phyloP scores from a whole-genome alignment of 2,888 invertebrate genomes.

The Dichetophora obliterata region DNA sequence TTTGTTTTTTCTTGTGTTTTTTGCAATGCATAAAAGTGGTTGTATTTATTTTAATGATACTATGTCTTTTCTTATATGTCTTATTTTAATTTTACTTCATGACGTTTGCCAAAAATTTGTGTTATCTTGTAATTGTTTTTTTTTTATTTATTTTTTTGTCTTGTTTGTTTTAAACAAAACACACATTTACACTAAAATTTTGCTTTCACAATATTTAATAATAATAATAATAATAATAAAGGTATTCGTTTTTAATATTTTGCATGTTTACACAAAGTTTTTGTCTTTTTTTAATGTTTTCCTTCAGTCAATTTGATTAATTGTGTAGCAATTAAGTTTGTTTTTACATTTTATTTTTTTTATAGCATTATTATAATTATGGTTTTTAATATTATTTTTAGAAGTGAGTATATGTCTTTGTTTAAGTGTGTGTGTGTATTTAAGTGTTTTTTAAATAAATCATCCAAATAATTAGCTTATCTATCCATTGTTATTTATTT shows the following conservation, averaged over 20 bases:
- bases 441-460: slow-evolving; percentile 4
- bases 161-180: slow-evolving; percentile 26
- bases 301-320: slow-evolving; percentile 41
- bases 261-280: slow-evolving; percentile 18
- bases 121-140: slow-evolving; percentile 10
- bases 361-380: slow-evolving; percentile 14
- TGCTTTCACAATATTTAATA: slow-evolving; percentile 27
- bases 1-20: neutral
- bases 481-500: slow-evolving; percentile 11
- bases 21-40: slow-evolving; percentile 26
- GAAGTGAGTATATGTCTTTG: slow-evolving; percentile 41
- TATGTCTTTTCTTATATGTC: slow-evolving; percentile 24
- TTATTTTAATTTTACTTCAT: slow-evolving; percentile 12
- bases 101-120: slow-evolving; percentile 31
- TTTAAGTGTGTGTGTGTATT: slow-evolving; percentile 29
- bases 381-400: slow-evolving; percentile 39
- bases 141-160: neutral
- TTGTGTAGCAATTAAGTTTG: slow-evolving; percentile 33
- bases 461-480: slow-evolving; percentile 31
- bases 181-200: slow-evolving; percentile 39
- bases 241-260: slow-evolving; percentile 24
- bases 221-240: slow-evolving; percentile 33
- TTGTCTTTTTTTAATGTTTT: slow-evolving; percentile 37
- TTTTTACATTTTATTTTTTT: slow-evolving; percentile 25
- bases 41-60: slow-evolving; percentile 10